A percentile compares a stretch with the other conserved stretches of the same genome.
Evolutionary conservation across 2,888 invertebrate genomes (phyloP).

Genomic region (Eupithecia dodoneata): DNA sequence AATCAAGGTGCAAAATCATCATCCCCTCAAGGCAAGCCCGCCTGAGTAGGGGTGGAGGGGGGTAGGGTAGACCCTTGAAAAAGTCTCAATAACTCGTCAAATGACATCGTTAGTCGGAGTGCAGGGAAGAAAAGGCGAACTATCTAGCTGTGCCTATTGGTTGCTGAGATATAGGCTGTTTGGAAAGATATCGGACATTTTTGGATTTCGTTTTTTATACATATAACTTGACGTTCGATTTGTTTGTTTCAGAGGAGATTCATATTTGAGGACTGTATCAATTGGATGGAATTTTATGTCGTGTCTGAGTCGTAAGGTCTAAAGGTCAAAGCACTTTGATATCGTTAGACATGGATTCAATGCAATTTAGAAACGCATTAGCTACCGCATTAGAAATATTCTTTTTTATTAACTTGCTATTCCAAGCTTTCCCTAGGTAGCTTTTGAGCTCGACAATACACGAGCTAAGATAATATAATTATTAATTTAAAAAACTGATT

Average conservation of each 20-base stretch:
- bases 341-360: neutral
- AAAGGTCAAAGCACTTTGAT: too few species aligned
- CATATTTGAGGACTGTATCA: too few species aligned
- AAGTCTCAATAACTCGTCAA: constrained; percentile 84
- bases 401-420: neutral
- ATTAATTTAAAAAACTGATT: too few species aligned
- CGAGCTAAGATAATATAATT: too few species aligned
- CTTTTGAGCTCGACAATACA: neutral
- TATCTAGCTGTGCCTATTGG: constrained; percentile 75
- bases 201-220: neutral
- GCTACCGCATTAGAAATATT: neutral
- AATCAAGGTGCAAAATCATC: constrained; percentile 21
- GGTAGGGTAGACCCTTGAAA: constrained; percentile 75
- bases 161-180: constrained; percentile 58
- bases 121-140: constrained; percentile 81
- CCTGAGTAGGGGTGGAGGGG: constrained; percentile 46
- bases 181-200: neutral
- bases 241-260: neutral
- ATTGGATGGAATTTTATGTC: too few species aligned
- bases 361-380: neutral
- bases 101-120: constrained; percentile 83
- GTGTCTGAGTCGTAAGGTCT: too few species aligned
- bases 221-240: neutral
- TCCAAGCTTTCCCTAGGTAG: neutral
- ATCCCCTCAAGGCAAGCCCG: constrained; percentile 36